Evolutionary conservation across 2,797 vertebrate species (phyloP).

Genomic region (Platalea minor): DNA sequence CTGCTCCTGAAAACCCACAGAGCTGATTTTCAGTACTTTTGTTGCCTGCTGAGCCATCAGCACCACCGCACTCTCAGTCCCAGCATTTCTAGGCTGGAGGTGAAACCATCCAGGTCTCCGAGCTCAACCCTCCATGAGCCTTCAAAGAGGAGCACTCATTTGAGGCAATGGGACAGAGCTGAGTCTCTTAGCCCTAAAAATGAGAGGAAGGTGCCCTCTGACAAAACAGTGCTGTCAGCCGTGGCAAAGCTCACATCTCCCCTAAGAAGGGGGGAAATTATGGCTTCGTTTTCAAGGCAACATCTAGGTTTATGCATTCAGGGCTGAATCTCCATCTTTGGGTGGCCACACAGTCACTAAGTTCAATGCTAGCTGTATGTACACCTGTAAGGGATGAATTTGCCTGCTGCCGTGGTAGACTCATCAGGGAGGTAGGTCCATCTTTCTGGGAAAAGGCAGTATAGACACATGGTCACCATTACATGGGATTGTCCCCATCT

Average conservation of each 20-base stretch:
- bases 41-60: not conserved
- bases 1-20: not conserved
- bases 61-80: not conserved
- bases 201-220: not conserved
- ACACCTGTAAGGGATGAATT: not conserved
- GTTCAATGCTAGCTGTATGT: not conserved
- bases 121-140: not conserved
- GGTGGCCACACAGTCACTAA: not conserved
- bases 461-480: not conserved
- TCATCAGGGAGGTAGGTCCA: not conserved
- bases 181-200: not conserved
- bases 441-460: not conserved
- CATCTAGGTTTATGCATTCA: not conserved
- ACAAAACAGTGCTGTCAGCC: not conserved
- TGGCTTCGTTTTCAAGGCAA: not conserved
- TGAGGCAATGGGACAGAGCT: not conserved
- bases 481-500: not conserved
- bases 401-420: not conserved
- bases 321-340: not conserved
- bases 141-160: not conserved
- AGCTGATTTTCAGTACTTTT: not conserved
- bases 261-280: not conserved
- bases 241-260: not conserved
- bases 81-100: not conserved
- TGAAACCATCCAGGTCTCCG: not conserved